Evolutionary conservation across 1,140 invertebrate genomes (phyloP).

Genomic region (Amphibalanus amphitrite): DNA sequence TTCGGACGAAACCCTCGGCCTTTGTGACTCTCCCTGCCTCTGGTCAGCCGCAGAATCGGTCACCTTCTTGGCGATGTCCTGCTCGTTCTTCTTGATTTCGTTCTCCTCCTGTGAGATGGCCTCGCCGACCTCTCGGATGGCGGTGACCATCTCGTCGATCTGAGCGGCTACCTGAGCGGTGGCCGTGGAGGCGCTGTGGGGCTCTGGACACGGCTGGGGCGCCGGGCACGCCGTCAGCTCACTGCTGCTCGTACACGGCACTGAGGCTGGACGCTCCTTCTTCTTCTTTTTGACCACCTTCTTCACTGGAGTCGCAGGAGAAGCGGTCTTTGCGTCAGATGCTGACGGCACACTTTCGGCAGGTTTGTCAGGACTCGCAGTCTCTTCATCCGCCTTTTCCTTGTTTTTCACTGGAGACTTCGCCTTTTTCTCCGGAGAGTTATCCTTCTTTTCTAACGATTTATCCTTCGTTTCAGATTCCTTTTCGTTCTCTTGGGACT

Average conservation of each 20-base stretch:
- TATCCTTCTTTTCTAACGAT: constrained; percentile 8
- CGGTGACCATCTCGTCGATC: neutral
- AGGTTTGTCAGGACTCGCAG: neutral
- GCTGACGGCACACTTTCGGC: neutral
- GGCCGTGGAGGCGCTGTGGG: no score
- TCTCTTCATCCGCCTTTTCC: neutral
- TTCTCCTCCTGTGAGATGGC: neutral
- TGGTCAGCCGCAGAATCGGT: neutral
- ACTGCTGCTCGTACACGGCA: neutral
- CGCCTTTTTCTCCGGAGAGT: constrained; percentile 9
- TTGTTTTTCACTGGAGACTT: constrained; percentile 8
- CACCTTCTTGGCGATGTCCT: neutral
- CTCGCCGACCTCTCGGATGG: neutral
- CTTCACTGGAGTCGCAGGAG: neutral
- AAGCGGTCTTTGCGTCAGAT: no score
- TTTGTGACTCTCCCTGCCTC: neutral
- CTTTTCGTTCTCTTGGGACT: constrained; percentile 5
- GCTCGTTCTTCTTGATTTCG: neutral
- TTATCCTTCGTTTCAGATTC: constrained; percentile 3
- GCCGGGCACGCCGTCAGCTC: neutral
- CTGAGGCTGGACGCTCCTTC: neutral
- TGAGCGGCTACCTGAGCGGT: neutral
- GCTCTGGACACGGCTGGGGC: no score
- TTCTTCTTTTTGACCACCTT: neutral
- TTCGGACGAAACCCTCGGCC: neutral